Base-by-base conservation (phyloP, 2,113 vertebrate species). In the Urocolius indicus region DNA sequence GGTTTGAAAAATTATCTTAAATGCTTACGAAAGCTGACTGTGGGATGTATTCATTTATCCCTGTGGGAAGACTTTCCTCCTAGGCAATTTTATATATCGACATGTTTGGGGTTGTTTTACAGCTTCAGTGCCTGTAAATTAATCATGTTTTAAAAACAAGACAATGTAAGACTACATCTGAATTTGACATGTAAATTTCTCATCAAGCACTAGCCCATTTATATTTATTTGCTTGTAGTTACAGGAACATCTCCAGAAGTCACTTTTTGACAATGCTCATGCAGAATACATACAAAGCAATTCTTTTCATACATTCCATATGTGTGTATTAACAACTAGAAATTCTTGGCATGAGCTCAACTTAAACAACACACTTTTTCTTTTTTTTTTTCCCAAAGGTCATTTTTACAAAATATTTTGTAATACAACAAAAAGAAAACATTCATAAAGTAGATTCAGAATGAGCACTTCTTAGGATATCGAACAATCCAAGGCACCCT, bases 1-100 rank as follows among this genome's bases (percentile, higher is more conserved):
- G 14, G 97, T 97, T 78, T 92, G 74, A 94, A 91, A 87, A 94
- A 62, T 45, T 17, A 55, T 26, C 21, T 48, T 32, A n/a, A 83
- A 52, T 75, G 32, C 22, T 78, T 74, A 5, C 0, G 2, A 26
- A 76, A 67, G 19, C 41, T 76, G 27, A 6, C 45, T 69, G 22
- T 54, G 36, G 18, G 22, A 11, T 66, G 7, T 57, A 4, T 71
- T 87, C 2, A 49, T 82, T 23, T 85, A 66, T 51, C 6, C 9
- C 6, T 76, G 12, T 0, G 2, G 12, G 45, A 71, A 82, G 26
- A 52, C 51, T 84, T 87, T 18, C 71, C 20, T 72, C 32, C 13
- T n/a, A 21, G 26, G 10, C 29, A 27, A 13, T 58, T 86, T 58
- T 58, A n/a, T 46, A 26, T 52, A 15, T 10, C 62, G 41, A 38